phyloP scores from a whole-genome alignment of 2,888 invertebrate genomes.

The Cantharis rufa region DNA sequence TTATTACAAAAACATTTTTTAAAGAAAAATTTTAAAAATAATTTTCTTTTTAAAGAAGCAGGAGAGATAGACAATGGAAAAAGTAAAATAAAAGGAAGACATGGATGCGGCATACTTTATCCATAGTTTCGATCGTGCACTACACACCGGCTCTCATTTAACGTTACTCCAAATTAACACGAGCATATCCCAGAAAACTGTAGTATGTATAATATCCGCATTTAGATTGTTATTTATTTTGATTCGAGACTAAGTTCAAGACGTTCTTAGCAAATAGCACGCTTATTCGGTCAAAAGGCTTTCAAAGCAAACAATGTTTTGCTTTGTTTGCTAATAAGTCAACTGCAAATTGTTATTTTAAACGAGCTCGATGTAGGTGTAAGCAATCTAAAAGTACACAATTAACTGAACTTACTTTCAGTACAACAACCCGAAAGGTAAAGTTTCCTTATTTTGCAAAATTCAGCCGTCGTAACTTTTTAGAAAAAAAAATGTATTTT shows the following conservation, averaged over 20 bases:
- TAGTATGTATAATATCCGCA: too few relatives aligned
- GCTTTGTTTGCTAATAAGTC: constrained; percentile 7
- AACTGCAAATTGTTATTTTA: constrained; percentile 5
- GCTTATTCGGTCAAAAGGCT: constrained; percentile 10
- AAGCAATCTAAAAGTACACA: not conserved
- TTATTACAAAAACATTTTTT: constrained; percentile 2
- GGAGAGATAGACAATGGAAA: not conserved
- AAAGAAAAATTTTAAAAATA: constrained; percentile 5
- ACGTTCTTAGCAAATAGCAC: not conserved
- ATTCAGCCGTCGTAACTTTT: not conserved
- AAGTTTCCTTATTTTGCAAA: not conserved
- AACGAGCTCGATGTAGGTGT: not conserved
- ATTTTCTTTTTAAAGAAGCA: not conserved
- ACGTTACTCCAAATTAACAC: not conserved
- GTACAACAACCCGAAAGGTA: not conserved
- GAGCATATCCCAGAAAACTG: too few relatives aligned
- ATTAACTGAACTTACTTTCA: not conserved
- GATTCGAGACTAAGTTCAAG: not conserved
- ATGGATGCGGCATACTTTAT: not conserved
- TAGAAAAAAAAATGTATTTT: not conserved
- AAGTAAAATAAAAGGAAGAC: not conserved
- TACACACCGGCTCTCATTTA: not conserved
- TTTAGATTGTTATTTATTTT: not conserved
- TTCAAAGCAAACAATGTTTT: constrained; percentile 11
- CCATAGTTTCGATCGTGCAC: not conserved